Percentiles rank a stretch among this genome's conserved stretches.
Conservation (phyloP, 2,888 invertebrate genomes). For the Platycheirus rosarum region DNA sequence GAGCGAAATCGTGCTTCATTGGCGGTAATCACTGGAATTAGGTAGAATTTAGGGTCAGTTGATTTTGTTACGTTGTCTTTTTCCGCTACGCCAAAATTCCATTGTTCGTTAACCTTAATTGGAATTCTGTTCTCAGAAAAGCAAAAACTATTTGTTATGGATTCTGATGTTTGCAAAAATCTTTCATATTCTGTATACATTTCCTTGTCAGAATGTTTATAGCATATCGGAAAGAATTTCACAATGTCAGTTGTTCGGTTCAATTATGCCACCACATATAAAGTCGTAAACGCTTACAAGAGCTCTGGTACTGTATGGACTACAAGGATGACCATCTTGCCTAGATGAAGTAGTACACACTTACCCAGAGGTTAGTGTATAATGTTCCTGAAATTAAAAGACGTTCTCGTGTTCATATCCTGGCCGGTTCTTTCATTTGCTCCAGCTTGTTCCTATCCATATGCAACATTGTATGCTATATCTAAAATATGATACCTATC, state of each 20-base stretch:
- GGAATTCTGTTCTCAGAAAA: slow-evolving; percentile 47
- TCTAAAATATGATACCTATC: slow-evolving; percentile 71
- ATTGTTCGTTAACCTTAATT: slow-evolving; percentile 64
- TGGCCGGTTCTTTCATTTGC: slow-evolving; percentile 40
- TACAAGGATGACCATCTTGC: slow-evolving; percentile 43
- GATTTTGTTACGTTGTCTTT: background rate
- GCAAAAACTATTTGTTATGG: slow-evolving; percentile 20
- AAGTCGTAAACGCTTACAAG: slow-evolving; percentile 47
- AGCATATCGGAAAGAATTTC: slow-evolving; percentile 63
- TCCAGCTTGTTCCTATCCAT: slow-evolving; percentile 45
- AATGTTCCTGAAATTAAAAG: slow-evolving; percentile 71
- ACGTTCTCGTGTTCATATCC: slow-evolving; percentile 65
- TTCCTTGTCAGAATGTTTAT: slow-evolving; percentile 38
- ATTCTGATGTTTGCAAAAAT: background rate
- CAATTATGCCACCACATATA: slow-evolving; percentile 53
- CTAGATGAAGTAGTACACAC: slow-evolving; percentile 35
- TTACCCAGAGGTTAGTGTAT: slow-evolving; percentile 55
- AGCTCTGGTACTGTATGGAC: slow-evolving; percentile 16
- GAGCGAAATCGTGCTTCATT: slow-evolving; percentile 64
- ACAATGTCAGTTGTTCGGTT: slow-evolving; percentile 55
- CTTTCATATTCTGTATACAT: slow-evolving; percentile 14
- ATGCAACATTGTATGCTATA: slow-evolving; percentile 66
- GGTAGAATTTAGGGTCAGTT: slow-evolving; percentile 34
- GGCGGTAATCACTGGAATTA: slow-evolving; percentile 60
- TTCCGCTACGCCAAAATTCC: slow-evolving; percentile 15